These are phyloP conservation scores for Danaus plexippus DNA, from an alignment of 1,140 invertebrate genomes.

Conservation along the genomic window DNA sequence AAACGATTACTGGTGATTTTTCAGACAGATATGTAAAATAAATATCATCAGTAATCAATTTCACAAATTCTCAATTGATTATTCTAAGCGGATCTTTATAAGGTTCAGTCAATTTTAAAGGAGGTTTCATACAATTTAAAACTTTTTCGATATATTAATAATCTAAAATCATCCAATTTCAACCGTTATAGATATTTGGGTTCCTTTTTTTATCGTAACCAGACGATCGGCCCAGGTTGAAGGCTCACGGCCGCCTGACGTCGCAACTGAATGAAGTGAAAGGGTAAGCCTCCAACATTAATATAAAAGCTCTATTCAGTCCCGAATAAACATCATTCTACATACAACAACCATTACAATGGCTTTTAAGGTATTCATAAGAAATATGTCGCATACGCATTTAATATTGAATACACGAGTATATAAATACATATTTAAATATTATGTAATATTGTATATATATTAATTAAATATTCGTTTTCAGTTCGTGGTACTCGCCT, in stretches of 20 bases:
- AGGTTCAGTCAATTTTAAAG: no score
- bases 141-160: no score
- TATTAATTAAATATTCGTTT: conserved; percentile 24
- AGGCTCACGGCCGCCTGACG: conserved; percentile 40
- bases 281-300: conserved; percentile 50
- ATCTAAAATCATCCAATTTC: no score
- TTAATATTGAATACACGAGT: no score
- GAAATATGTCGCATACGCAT: background rate
- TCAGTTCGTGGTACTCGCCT: conserved; percentile 52
- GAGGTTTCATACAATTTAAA: no score
- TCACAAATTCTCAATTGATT: no score
- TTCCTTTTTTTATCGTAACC: no score
- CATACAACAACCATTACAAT: conserved; percentile 46
- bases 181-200: no score
- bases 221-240: conserved; percentile 31
- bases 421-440: background rate
- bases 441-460: conserved; percentile 5
- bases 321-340: conserved; percentile 51
- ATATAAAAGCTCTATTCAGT: conserved; percentile 57
- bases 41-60: no score
- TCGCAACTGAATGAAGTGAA: conserved; percentile 43
- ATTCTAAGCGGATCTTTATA: no score
- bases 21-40: no score
- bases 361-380: conserved; percentile 54
- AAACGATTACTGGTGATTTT: no score